phyloP scores from a whole-genome alignment of 2,797 vertebrate species.

The Lagocephalus sceleratus region DNA sequence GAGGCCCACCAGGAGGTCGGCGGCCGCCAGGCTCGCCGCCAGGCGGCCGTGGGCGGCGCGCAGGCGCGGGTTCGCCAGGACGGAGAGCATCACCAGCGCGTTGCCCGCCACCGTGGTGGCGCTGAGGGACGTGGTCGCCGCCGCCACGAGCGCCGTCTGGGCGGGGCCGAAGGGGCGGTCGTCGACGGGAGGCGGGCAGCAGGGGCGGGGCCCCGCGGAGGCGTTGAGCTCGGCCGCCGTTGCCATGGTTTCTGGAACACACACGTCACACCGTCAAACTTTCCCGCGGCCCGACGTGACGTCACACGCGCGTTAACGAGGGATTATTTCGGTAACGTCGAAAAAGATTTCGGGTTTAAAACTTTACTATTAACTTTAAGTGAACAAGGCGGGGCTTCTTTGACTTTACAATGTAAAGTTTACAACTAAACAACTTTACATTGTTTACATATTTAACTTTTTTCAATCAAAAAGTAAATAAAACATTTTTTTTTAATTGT shows the following conservation, averaged over 20 bases:
- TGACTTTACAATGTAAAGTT: too few species aligned
- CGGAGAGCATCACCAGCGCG: conserved; percentile 86
- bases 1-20: conserved; percentile 83
- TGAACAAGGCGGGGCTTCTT: too few species aligned
- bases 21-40: conserved; percentile 87
- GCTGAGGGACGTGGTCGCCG: conserved; percentile 81
- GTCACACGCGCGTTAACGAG: too few species aligned
- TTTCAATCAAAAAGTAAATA: too few species aligned
- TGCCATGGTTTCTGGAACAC: conserved; percentile 29
- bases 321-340: too few species aligned
- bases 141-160: conserved; percentile 77
- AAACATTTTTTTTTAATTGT: too few species aligned
- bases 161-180: conserved; percentile 67
- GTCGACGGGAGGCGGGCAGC: conserved; percentile 32
- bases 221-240: conserved; percentile 17
- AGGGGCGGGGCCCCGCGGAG: conserved; percentile 39
- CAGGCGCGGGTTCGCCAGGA: conserved; percentile 87
- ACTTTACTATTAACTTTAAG: too few species aligned
- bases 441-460: too few species aligned
- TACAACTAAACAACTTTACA: too few species aligned
- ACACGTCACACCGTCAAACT: too few species aligned
- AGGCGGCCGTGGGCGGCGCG: conserved; percentile 92
- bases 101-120: conserved; percentile 85
- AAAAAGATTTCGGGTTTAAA: too few species aligned
- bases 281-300: too few species aligned